Conservation (phyloP, 1,140 invertebrate genomes). For the Megalopta genalis region DNA sequence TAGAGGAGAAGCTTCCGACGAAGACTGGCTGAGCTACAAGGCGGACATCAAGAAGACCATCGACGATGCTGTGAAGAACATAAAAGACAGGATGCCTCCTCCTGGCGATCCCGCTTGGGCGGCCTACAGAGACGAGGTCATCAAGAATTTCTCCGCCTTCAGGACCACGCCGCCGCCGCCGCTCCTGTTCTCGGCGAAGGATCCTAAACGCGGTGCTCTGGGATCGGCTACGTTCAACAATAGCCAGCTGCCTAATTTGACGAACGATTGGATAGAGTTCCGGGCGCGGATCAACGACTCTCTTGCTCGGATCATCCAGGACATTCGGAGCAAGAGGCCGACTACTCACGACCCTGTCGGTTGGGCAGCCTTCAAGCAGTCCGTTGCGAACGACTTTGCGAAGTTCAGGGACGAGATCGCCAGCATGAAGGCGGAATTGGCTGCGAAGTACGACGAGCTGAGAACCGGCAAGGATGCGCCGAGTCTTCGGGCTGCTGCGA, state of each 20-base stretch:
- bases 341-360: slow-evolving; percentile 13
- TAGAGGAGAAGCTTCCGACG: background rate
- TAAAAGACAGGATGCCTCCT: slow-evolving; percentile 35
- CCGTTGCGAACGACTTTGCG: slow-evolving; percentile 34
- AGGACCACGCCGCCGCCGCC: background rate
- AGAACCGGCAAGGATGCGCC: background rate
- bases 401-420: slow-evolving; percentile 35
- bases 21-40: slow-evolving; percentile 40
- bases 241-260: slow-evolving; percentile 6
- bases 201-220: background rate
- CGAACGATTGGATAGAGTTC: slow-evolving; percentile 47
- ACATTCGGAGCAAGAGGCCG: slow-evolving; percentile 20
- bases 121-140: slow-evolving; percentile 42
- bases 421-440: slow-evolving; percentile 18
- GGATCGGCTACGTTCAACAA: background rate
- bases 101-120: slow-evolving; percentile 42
- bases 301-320: slow-evolving; percentile 6
- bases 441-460: background rate
- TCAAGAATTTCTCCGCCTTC: slow-evolving; percentile 27
- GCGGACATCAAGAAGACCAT: slow-evolving; percentile 25
- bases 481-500: background rate
- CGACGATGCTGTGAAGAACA: slow-evolving; percentile 15
- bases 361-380: slow-evolving; percentile 34
- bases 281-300: slow-evolving; percentile 32
- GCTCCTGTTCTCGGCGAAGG: background rate